Conservation (phyloP, 2,888 invertebrate species). For the Notocelia uddmanniana region DNA sequence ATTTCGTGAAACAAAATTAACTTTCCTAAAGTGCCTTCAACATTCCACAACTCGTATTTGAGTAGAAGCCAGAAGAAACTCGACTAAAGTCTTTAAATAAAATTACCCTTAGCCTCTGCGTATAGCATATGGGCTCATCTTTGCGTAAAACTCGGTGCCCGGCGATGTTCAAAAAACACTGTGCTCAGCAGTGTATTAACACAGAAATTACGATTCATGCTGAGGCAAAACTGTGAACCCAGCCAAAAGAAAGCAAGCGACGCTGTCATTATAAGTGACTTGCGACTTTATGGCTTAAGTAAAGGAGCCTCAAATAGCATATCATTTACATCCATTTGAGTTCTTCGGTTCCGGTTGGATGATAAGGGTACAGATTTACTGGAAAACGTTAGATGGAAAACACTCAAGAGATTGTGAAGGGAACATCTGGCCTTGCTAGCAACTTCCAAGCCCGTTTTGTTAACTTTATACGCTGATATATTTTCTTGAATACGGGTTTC, state of each 20-base stretch:
- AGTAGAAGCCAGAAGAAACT: conserved; percentile 53
- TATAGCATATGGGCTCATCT: conserved; percentile 46
- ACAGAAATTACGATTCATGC: conserved; percentile 46
- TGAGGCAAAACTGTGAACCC: conserved; percentile 26
- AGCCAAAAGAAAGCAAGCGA: conserved; percentile 13
- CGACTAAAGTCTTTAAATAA: conserved; percentile 58
- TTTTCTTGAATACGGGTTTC: conserved; percentile 33
- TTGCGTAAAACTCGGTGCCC: conserved; percentile 32
- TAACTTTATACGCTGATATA: conserved; percentile 43
- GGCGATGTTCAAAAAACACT: conserved; percentile 37
- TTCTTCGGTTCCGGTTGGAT: background rate
- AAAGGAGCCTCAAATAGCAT: conserved; percentile 14
- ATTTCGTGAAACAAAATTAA: conserved; percentile 55
- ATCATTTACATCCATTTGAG: conserved; percentile 8
- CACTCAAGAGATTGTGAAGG: conserved; percentile 39
- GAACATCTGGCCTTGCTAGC: conserved; percentile 41
- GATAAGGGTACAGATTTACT: conserved; percentile 38
- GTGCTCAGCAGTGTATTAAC: conserved; percentile 45
- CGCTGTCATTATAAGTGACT: conserved; percentile 16
- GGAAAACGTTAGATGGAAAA: conserved; percentile 41
- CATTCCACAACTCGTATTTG: conserved; percentile 54
- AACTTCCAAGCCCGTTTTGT: conserved; percentile 40
- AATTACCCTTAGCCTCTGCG: conserved; percentile 49
- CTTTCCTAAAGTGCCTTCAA: conserved; percentile 54
- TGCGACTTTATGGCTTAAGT: background rate